A percentile compares a stretch with the other conserved stretches of the same genome.
Conservation (phyloP, 2,113 vertebrate genomes). For the Scolopax mira region DNA sequence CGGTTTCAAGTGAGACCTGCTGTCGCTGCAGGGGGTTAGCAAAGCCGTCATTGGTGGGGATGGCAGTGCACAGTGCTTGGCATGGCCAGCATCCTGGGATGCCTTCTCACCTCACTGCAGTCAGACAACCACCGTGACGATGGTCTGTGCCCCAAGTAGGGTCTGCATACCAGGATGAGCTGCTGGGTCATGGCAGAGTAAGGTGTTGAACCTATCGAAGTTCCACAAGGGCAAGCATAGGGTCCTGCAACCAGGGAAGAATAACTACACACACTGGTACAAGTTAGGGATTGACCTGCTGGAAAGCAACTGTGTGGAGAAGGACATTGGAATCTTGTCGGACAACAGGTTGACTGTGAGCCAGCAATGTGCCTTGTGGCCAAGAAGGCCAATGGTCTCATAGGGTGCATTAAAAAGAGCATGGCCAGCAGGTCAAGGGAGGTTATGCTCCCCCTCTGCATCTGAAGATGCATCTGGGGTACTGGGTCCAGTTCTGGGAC, state of each 20-base stretch:
- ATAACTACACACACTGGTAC: not conserved
- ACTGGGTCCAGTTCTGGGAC: not conserved
- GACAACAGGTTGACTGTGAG: not conserved
- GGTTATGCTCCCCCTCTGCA: not conserved
- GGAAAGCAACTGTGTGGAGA: not conserved
- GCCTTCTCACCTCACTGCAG: not conserved
- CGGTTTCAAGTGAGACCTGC: slow-evolving; percentile 10
- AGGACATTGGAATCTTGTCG: not conserved
- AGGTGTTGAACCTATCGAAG: not conserved
- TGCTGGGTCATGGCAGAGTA: not conserved
- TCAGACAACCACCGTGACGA: fast-evolving
- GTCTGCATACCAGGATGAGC: fast-evolving
- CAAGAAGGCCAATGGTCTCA: not conserved
- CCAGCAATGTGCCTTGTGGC: not conserved
- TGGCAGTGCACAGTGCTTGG: not conserved
- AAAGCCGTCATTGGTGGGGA: not conserved
- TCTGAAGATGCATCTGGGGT: not conserved
- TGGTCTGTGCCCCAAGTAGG: fast-evolving
- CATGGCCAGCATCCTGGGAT: not conserved
- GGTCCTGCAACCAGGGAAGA: not conserved
- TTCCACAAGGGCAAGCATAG: not conserved
- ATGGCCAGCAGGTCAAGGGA: not conserved
- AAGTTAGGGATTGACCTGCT: not conserved
- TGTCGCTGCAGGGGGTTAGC: not conserved
- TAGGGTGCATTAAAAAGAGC: not conserved